phyloP scores from a whole-genome alignment of 2,113 vertebrate genomes.

The Cryptotis parvus region DNA sequence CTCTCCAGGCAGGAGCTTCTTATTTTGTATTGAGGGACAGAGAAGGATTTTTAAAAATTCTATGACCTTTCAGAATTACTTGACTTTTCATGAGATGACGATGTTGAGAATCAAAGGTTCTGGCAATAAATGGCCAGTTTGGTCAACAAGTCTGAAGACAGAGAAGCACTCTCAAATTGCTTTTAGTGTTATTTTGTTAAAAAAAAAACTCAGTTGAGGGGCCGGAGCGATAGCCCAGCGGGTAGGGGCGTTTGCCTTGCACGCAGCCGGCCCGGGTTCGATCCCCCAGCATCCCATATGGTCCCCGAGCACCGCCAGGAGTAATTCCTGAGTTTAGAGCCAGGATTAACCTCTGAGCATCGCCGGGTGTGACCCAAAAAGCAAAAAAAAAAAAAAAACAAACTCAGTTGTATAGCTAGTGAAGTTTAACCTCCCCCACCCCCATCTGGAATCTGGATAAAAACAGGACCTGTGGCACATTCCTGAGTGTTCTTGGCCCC shows the following conservation, averaged over 20 bases:
- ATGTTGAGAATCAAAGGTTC: background rate
- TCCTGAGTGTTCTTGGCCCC: background rate
- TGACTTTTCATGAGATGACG: constrained; percentile 34
- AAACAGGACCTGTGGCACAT: background rate
- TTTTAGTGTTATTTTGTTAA: background rate
- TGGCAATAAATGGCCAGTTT: background rate
- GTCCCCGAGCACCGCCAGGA: too few relatives aligned
- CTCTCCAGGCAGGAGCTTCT: background rate
- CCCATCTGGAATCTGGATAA: background rate
- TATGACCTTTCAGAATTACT: constrained; percentile 52
- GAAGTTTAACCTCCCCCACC: constrained; percentile 18
- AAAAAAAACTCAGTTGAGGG: too few relatives aligned
- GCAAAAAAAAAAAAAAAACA: background rate
- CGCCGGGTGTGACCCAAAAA: too few relatives aligned
- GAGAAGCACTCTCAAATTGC: background rate
- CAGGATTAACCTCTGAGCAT: too few relatives aligned
- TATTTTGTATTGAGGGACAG: background rate
- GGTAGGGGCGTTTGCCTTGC: too few relatives aligned
- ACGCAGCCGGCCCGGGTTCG: too few relatives aligned
- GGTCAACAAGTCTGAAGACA: background rate
- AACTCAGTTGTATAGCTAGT: background rate
- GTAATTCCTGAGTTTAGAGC: too few relatives aligned
- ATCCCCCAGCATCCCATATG: too few relatives aligned
- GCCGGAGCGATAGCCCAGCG: too few relatives aligned
- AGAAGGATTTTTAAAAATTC: background rate